phyloP scores from a whole-genome alignment of 2,113 vertebrate species.

The Gopherus flavomarginatus region DNA sequence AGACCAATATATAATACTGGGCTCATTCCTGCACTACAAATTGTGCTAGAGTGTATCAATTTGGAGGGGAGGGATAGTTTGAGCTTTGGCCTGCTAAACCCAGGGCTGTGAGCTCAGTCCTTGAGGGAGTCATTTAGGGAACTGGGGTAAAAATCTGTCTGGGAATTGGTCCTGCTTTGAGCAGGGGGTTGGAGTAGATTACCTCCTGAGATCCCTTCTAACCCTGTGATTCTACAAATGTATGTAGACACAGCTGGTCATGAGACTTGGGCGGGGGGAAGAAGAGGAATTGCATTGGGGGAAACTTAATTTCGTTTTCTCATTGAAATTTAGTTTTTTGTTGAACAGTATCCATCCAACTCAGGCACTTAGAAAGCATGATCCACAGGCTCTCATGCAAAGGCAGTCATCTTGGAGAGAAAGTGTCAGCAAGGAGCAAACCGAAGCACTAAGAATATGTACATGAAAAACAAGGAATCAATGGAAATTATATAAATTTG shows the following conservation, averaged over 20 bases:
- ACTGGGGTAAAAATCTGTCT: no score
- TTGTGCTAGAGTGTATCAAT: neutral
- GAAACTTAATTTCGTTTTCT: neutral
- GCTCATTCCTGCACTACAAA: neutral
- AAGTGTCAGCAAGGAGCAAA: neutral
- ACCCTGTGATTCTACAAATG: no score
- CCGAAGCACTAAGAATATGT: neutral
- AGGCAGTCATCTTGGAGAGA: neutral
- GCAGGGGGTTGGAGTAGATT: no score
- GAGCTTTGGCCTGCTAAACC: no score
- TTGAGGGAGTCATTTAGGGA: no score
- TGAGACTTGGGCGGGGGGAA: neutral
- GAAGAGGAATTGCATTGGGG: neutral
- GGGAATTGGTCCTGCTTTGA: no score
- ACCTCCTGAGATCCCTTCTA: no score
- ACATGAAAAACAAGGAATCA: neutral
- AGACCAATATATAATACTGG: neutral
- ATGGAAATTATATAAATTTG: neutral
- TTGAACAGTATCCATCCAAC: neutral
- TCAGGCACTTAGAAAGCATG: neutral
- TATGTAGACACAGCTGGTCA: neutral
- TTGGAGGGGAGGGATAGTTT: no score
- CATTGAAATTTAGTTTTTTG: neutral
- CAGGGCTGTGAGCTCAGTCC: no score
- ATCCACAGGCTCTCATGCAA: neutral